Percentiles rank a stretch among this genome's conserved stretches.
These are phyloP conservation scores for Eudasyphora cyanicolor DNA, from an alignment of 2,888 invertebrate species.

Conservation along the genomic window DNA sequence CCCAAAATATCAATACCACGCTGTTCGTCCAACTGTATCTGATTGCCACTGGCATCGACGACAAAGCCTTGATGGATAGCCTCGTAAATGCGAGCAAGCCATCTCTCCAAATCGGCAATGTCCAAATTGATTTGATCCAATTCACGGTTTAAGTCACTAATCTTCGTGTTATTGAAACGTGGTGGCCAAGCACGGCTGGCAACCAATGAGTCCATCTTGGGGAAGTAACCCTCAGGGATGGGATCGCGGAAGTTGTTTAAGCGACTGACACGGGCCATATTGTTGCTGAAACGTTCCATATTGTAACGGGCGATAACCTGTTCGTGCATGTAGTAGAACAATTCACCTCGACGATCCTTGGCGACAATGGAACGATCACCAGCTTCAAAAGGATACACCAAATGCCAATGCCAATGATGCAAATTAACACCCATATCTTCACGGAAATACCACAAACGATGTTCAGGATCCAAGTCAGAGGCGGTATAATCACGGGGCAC, in stretches of 20 bases:
- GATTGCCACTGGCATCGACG: constrained; percentile 82
- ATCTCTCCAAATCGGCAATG: constrained; percentile 86
- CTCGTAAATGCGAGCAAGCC: constrained; percentile 87
- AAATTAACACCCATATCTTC: constrained; percentile 79
- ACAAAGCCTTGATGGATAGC: constrained; percentile 85
- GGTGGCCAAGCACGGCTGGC: constrained; percentile 89
- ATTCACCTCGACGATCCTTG: constrained; percentile 88
- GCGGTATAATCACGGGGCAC: constrained; percentile 87
- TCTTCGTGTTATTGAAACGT: constrained; percentile 81
- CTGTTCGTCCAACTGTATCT: constrained; percentile 83
- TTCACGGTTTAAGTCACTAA: constrained; percentile 85
- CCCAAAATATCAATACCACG: constrained; percentile 89
- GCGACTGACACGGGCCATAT: constrained; percentile 83
- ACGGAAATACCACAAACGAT: constrained; percentile 83
- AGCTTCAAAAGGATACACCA: constrained; percentile 88
- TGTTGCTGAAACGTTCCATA: constrained; percentile 87
- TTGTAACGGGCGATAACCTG: constrained; percentile 84
- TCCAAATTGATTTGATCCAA: constrained; percentile 85
- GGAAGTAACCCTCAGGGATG: constrained; percentile 91
- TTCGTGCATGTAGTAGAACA: constrained; percentile 89
- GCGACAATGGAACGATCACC: constrained; percentile 81
- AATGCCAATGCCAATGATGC: constrained; percentile 83
- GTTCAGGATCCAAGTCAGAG: constrained; percentile 87
- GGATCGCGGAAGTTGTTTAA: constrained; percentile 85
- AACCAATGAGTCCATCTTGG: constrained; percentile 89